phyloP scores from a whole-genome alignment of 2,888 invertebrate genomes.

The Monochamus alternatus region DNA sequence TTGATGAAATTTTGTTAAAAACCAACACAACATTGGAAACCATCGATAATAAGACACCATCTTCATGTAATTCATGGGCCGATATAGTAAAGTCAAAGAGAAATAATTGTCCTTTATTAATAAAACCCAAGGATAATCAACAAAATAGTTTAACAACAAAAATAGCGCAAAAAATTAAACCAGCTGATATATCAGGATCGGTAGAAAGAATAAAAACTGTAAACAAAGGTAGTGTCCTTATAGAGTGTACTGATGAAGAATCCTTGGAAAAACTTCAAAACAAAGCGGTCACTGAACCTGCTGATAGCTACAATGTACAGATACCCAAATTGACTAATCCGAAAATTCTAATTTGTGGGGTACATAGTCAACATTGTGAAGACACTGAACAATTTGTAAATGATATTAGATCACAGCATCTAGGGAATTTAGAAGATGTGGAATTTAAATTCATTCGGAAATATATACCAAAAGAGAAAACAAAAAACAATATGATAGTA shows the following conservation, averaged over 20 bases:
- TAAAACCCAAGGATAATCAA: no score
- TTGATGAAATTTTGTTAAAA: background rate
- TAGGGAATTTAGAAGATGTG: background rate
- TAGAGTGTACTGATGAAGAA: background rate
- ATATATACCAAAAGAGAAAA: slow-evolving; percentile 36
- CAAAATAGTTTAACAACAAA: background rate
- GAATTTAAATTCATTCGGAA: slow-evolving; percentile 29
- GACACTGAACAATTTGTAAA: slow-evolving; percentile 31
- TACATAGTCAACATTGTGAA: slow-evolving; percentile 21
- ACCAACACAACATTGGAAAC: background rate
- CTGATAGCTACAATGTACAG: background rate
- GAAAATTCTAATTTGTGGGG: background rate
- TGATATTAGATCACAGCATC: slow-evolving; percentile 31
- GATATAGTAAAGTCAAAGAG: background rate
- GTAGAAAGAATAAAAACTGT: background rate
- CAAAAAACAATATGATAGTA: slow-evolving; percentile 27
- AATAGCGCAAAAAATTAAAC: slow-evolving; percentile 8
- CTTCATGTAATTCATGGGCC: background rate
- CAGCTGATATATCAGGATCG: background rate
- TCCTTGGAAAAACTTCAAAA: slow-evolving; percentile 6
- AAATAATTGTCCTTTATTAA: background rate
- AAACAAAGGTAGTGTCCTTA: slow-evolving; percentile 1
- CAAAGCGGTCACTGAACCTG: background rate
- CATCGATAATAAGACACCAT: background rate
- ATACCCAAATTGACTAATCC: background rate